Conservation (phyloP, 2,888 invertebrate species). For the Agapostemon virescens region DNA sequence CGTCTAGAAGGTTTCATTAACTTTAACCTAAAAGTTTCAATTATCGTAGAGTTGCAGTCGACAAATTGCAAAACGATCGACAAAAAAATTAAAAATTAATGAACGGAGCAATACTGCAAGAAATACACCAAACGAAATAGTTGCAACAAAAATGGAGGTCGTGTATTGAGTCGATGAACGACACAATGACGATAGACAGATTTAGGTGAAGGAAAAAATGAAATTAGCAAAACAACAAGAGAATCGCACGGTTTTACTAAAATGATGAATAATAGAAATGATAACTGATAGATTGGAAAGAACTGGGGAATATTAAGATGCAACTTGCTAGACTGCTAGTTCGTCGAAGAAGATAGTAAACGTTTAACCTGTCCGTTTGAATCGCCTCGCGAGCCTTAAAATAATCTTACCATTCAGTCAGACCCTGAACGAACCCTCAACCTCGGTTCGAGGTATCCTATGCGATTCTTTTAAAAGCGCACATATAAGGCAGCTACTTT, state of each 20-base stretch:
- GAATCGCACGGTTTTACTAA: constrained; percentile 30
- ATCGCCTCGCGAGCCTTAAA: constrained; percentile 50
- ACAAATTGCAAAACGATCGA: constrained; percentile 16
- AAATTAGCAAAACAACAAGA: constrained; percentile 32
- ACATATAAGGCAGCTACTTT: constrained; percentile 57
- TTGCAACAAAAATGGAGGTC: constrained; percentile 59
- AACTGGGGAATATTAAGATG: constrained; percentile 14
- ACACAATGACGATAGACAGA: constrained; percentile 47
- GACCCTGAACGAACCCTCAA: constrained; percentile 52
- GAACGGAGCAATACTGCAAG: constrained; percentile 27
- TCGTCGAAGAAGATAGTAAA: constrained; percentile 32
- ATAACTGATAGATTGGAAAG: constrained; percentile 17
- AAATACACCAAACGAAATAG: constrained; percentile 52
- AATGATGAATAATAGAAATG: constrained; percentile 9
- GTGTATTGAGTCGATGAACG: constrained; percentile 48
- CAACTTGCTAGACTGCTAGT: constrained; percentile 24
- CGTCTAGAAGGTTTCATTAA: constrained; percentile 12
- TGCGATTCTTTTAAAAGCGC: constrained; percentile 52
- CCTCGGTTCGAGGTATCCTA: constrained; percentile 51
- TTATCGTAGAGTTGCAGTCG: constrained; percentile 5
- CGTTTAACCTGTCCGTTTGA: constrained; percentile 57
- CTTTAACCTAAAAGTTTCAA: constrained; percentile 43
- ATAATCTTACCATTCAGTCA: constrained; percentile 62
- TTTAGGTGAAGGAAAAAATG: constrained; percentile 33
- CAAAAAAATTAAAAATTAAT: constrained; percentile 9